Conservation (phyloP, 2,888 invertebrate genomes). For the Meteorus colon region DNA sequence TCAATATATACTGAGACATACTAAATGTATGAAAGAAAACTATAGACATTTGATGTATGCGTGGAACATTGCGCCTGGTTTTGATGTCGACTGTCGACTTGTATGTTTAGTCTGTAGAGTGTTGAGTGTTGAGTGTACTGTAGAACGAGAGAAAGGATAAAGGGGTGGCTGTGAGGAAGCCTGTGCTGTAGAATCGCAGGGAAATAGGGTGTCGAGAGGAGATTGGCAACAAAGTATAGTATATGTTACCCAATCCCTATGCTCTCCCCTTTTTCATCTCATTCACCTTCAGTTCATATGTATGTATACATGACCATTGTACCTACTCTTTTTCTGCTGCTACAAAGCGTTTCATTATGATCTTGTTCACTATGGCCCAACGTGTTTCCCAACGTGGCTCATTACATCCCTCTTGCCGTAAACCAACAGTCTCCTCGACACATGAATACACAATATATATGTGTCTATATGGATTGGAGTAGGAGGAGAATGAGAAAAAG, state of each 20-base stretch:
- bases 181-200: slow-evolving; percentile 53
- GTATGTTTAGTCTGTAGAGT: slow-evolving; percentile 15
- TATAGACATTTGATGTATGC: slow-evolving; percentile 57
- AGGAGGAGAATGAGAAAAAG: not conserved
- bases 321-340: slow-evolving; percentile 26
- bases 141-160: slow-evolving; percentile 62
- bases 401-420: not conserved
- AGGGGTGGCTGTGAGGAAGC: slow-evolving; percentile 58
- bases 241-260: not conserved
- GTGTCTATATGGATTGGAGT: not conserved
- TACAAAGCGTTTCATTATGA: not conserved
- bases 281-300: not conserved
- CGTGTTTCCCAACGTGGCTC: not conserved
- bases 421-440: not conserved
- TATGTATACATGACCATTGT: not conserved
- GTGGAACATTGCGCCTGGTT: slow-evolving; percentile 34
- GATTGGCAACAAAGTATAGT: slow-evolving; percentile 57
- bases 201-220: slow-evolving; percentile 61
- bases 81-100: slow-evolving; percentile 43
- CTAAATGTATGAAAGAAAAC: slow-evolving; percentile 48
- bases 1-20: too few species aligned
- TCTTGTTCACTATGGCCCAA: not conserved
- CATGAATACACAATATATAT: not conserved
- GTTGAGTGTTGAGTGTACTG: slow-evolving; percentile 1
- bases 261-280: slow-evolving; percentile 17